Evolutionary conservation across 1,140 invertebrate genomes (phyloP).

Genomic region (Caenorhabditis remanei): DNA sequence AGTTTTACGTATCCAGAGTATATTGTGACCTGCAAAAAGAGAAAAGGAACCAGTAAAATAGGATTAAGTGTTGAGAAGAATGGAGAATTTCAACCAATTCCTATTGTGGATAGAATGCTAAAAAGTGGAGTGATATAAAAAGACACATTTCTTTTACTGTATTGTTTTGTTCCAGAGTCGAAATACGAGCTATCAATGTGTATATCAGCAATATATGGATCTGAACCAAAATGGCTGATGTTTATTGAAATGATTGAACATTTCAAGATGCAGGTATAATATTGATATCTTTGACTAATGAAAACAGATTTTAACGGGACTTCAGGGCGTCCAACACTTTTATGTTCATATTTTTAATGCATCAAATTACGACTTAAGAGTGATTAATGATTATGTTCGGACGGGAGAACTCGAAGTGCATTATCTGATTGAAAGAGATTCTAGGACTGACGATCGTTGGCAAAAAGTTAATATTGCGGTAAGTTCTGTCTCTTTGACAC

Average conservation of each 20-base stretch:
- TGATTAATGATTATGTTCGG: conserved; percentile 28
- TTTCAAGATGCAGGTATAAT: conserved; percentile 13
- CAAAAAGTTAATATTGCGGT: conserved; percentile 6
- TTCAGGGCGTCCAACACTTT: conserved; percentile 39
- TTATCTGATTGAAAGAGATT: conserved; percentile 2
- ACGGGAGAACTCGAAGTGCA: conserved; percentile 12
- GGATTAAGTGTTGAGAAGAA: not conserved
- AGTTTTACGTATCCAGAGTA: conserved; percentile 3
- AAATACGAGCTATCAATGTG: conserved; percentile 9
- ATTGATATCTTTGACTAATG: not conserved
- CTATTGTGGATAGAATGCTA: not conserved
- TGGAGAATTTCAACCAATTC: not conserved
- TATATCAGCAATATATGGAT: not conserved
- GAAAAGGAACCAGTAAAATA: not conserved
- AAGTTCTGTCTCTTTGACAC: not conserved
- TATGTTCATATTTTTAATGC: conserved; percentile 12
- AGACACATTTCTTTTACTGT: not conserved
- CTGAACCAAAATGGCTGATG: conserved; percentile 40
- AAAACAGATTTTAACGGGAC: too few species aligned
- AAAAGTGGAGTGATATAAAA: not conserved
- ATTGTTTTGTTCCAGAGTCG: not conserved
- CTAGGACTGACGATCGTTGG: not conserved
- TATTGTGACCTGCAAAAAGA: not conserved
- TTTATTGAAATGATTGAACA: conserved; percentile 28
- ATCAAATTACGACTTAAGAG: not conserved